Conservation (phyloP, 2,113 vertebrate species). For the Pterocles orientalis region DNA sequence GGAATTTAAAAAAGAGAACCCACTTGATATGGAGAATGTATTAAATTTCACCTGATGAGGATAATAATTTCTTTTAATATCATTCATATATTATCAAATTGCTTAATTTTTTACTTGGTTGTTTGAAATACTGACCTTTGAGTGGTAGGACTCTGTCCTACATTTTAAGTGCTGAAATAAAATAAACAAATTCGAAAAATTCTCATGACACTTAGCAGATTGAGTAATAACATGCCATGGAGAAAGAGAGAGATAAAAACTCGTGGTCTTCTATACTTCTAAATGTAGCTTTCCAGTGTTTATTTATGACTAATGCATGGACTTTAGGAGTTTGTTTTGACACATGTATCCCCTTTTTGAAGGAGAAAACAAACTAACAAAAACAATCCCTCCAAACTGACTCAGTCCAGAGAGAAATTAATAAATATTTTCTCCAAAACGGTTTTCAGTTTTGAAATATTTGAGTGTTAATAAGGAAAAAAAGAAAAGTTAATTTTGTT, state of each 20-base stretch:
- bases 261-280: not conserved
- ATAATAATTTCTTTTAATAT: not conserved
- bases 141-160: not conserved
- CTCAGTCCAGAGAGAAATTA: not conserved
- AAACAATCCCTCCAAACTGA: not conserved
- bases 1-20: not conserved
- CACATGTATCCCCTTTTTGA: not conserved
- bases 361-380: not conserved
- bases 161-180: not conserved
- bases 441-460: not conserved
- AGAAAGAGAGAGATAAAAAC: not conserved
- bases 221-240: not conserved
- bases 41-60: not conserved
- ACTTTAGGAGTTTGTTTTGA: not conserved
- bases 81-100: not conserved
- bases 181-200: not conserved
- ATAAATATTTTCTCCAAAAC: not conserved
- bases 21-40: not conserved
- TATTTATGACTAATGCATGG: not conserved
- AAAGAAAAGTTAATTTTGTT: not conserved
- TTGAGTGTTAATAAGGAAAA: not conserved
- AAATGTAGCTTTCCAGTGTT: not conserved
- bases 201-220: not conserved
- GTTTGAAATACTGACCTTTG: not conserved
- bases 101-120: not conserved